Conservation (phyloP, 2,888 invertebrate species). For the Cantharis flavilabris region DNA sequence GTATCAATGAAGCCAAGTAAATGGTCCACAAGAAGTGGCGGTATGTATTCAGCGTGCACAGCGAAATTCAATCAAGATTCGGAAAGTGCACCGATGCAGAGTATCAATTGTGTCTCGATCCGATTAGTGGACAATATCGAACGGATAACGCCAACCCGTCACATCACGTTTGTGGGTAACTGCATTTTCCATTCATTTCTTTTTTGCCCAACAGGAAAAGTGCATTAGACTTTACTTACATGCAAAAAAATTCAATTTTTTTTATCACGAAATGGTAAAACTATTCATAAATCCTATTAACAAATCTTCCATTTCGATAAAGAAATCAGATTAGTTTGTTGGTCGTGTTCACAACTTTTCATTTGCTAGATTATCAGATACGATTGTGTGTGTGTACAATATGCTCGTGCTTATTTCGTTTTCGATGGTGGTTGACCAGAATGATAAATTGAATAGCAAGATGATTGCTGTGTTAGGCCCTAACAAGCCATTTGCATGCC, state of each 20-base stretch:
- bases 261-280: neutral
- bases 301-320: neutral
- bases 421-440: conserved; percentile 26
- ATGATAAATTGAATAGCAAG: conserved; percentile 39
- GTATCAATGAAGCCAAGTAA: conserved; percentile 3
- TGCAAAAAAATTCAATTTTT: neutral
- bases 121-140: conserved; percentile 29
- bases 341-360: neutral
- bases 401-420: neutral
- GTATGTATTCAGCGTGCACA: conserved; percentile 23
- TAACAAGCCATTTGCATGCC: conserved; percentile 39
- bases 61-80: conserved; percentile 27
- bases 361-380: neutral
- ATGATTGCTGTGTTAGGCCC: conserved; percentile 30
- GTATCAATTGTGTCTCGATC: conserved; percentile 28
- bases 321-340: neutral
- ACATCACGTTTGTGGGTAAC: conserved; percentile 26
- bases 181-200: conserved; percentile 28
- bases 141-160: conserved; percentile 19
- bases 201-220: conserved; percentile 24
- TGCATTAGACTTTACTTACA: conserved; percentile 18
- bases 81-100: conserved; percentile 16
- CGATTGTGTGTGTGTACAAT: neutral
- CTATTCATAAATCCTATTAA: neutral
- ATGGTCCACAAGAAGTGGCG: conserved; percentile 23